Percentiles rank a stretch among this genome's conserved stretches.
These are phyloP conservation scores for Emmelina monodactyla DNA, from an alignment of 2,888 invertebrate species.

Conservation along the genomic window DNA sequence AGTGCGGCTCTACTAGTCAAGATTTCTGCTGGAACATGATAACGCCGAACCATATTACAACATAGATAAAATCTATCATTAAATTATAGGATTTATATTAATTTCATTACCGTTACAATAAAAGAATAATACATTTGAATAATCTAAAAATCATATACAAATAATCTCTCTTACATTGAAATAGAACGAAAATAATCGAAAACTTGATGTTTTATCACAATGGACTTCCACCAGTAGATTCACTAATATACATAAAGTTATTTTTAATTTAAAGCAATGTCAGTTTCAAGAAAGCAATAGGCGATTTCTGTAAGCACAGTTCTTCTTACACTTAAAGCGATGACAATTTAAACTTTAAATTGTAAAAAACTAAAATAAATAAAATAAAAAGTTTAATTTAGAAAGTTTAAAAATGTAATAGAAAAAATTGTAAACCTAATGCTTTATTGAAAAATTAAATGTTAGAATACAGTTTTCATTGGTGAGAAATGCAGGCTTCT, in stretches of 20 bases:
- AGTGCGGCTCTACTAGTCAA: constrained; percentile 56
- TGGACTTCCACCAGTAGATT: constrained; percentile 52
- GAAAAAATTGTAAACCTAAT: constrained; percentile 36
- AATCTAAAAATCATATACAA: constrained; percentile 61
- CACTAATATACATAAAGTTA: constrained; percentile 63
- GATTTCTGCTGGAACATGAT: constrained; percentile 55
- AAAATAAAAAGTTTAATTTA: too few relatives aligned
- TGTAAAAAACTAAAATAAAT: too few relatives aligned
- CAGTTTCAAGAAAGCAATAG: constrained; percentile 57
- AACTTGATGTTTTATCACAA: constrained; percentile 62
- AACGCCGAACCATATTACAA: constrained; percentile 48
- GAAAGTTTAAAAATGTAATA: not conserved
- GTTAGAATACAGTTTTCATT: constrained; percentile 44
- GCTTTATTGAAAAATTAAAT: constrained; percentile 48
- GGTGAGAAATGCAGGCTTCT: too few relatives aligned
- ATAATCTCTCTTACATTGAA: constrained; percentile 57
- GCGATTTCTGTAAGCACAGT: constrained; percentile 21
- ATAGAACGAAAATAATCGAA: constrained; percentile 51
- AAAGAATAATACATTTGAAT: constrained; percentile 47
- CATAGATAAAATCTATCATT: constrained; percentile 53
- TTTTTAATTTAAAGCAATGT: constrained; percentile 49
- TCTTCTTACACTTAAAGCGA: constrained; percentile 18
- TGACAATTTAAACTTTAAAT: too few relatives aligned
- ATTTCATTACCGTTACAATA: constrained; percentile 49
- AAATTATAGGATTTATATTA: constrained; percentile 41